Evolutionary conservation across 2,797 vertebrate species (phyloP), one percentile per base, ranked within the genome.

Genomic region (Melanotaenia maccullochi): DNA sequence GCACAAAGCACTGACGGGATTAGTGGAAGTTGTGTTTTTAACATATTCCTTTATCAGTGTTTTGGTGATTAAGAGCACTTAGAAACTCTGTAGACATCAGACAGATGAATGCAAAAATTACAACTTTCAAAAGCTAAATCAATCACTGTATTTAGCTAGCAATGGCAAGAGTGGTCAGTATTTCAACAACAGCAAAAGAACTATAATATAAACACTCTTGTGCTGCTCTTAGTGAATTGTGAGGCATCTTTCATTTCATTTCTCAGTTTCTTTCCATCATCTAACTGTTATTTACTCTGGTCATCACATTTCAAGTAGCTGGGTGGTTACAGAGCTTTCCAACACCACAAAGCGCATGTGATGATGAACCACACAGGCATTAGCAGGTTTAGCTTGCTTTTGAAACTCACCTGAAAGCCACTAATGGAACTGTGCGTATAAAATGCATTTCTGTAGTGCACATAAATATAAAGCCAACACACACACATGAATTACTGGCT

Each of bases 361-460:
- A 84, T 76, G 71, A 76, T 68, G 84, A 89, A 87, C 71, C 77
- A 60, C 59, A 61, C 57, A 59, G 30, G 72, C 88, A 81, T 91
- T 84, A 86, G 73, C 60, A 61, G 75, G 60, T 87, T 86, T 24
- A 71, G 69, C 71, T 68, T 58, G 64, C 68, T 73, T 70, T 47
- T 68, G 58, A 76, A 67, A 59, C 35, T 59, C 36, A 76, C 57
- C 83, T 90, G 71, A 91, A 83, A 91, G 86, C 81, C 80, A 63
- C 84, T 90, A 92, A 92, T 92, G 90, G 90, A 93, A 82, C 64
- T 1, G 57, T 52, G 82, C 11, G 28, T 36, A 69, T 65, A 78
- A 84, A 88, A 83, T 84, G 82, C 75, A 85, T 83, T 1, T 36
- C 66, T 32, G 42, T 69, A 71, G 75, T 65, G 73, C 80, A 80